A percentile compares a stretch with the other conserved stretches of the same genome.
These are phyloP conservation scores for Phocoena phocoena DNA, from an alignment of 2,113 vertebrate genomes.

Conservation along the genomic window DNA sequence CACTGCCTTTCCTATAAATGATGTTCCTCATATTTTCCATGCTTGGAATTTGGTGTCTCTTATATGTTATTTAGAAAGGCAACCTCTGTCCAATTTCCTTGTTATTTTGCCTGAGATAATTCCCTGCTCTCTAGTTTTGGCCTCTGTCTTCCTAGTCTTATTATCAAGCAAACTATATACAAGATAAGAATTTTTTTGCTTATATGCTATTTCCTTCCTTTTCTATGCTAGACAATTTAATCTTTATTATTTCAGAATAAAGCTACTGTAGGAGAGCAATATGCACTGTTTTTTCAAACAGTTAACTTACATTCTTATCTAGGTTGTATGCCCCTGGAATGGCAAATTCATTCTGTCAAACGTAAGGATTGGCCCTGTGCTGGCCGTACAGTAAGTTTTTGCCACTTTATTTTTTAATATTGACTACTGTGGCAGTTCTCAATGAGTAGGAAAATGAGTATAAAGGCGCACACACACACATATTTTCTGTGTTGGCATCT, in stretches of 20 bases:
- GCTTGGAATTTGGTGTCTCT: neutral
- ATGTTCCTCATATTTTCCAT: neutral
- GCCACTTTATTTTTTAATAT: neutral
- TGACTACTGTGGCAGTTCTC: neutral
- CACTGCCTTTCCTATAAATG: neutral
- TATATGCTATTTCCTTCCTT: neutral
- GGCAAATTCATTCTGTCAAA: neutral
- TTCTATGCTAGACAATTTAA: neutral
- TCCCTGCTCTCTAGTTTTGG: neutral
- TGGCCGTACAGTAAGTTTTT: neutral
- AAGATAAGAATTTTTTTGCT: neutral
- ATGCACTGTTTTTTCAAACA: neutral
- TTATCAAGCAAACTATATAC: neutral
- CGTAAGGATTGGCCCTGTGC: neutral
- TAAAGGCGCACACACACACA: neutral
- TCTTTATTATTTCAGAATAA: neutral
- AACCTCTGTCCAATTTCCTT: neutral
- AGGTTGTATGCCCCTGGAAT: rapidly evolving
- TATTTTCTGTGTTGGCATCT: neutral
- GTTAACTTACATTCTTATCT: neutral
- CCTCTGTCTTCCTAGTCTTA: neutral
- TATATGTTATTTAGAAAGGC: neutral
- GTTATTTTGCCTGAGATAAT: neutral
- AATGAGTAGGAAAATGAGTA: neutral
- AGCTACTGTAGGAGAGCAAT: neutral